Evolutionary conservation across 2,797 vertebrate genomes (phyloP), one percentile per base, ranked within the genome.

Genomic region (Cynopterus sphinx): DNA sequence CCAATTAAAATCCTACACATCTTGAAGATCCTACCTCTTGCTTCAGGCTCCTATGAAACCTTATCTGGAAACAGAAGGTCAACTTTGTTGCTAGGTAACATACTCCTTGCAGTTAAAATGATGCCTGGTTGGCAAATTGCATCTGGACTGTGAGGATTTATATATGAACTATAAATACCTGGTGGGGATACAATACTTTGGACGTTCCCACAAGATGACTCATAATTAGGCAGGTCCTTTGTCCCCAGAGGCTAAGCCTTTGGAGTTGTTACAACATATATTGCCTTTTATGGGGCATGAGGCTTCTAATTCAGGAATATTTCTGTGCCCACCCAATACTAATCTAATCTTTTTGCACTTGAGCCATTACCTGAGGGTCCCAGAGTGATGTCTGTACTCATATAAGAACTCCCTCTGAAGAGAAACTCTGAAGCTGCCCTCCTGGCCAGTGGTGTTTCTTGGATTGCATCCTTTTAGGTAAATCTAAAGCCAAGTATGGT

Each of bases 1-100:
- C 9, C 82, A 92, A 71, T 96, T 90, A 96, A 88, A 86, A 92
- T 88, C 57, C 57, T 53, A 67, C 10, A 8, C 57, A 71, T 93
- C n/a, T 86, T 88, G 41, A 88, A 92, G 82, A 90, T 94, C 33
- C 81, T 77, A 73, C 84, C n/a, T 95, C 71, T 87, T 95, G 41
- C 73, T 92, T 96, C 82, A 93, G 87, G 81, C 12, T 68, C 59
- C 53, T 95, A 65, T 94, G 63, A 97, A 92, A 79, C 16, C 53
- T 78, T 74, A 78, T 88, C 68, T 83, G 82, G 90, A 88, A 94
- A 93, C 43, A 59, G 85, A 95, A 95, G 90, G 87, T 96, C 90
- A 96, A 90, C 46, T 87, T 33, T 71, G 87, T 96, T 97, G 96
- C 96, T 94, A 96, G 96, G 96, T 67, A 95, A 97, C 87, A 26